Percentiles rank a stretch among this genome's conserved stretches.
Evolutionary conservation across 2,113 vertebrate genomes (phyloP).

Genomic region (Tetrao urogallus): DNA sequence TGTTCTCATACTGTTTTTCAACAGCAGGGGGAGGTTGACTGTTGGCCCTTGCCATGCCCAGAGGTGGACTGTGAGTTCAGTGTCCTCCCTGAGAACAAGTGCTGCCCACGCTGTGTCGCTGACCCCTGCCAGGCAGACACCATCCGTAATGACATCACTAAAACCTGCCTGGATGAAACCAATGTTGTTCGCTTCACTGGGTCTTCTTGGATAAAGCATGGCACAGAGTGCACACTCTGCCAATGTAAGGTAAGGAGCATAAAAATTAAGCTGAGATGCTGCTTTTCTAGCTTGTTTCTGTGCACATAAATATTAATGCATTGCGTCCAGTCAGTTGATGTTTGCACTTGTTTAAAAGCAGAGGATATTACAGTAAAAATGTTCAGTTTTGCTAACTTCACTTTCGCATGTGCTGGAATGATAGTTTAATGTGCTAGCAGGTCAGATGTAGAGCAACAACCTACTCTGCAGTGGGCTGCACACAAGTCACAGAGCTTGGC

Average conservation of each 20-base stretch:
- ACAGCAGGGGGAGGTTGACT: conserved; percentile 97
- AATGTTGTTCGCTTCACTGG: conserved; percentile 94
- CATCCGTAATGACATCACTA: conserved; percentile 94
- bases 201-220: conserved; percentile 96
- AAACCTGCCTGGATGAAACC: conserved; percentile 94
- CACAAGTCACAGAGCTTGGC: fast-evolving
- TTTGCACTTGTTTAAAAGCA: neutral
- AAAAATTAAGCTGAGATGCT: neutral
- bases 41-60: conserved; percentile 94
- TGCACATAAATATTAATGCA: neutral
- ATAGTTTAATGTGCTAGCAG: neutral
- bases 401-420: neutral
- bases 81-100: conserved; percentile 90
- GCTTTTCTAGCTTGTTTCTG: neutral
- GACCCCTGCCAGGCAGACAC: conserved; percentile 96
- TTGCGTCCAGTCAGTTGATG: neutral
- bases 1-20: neutral
- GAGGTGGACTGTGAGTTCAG: conserved; percentile 94
- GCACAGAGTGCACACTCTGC: conserved; percentile 96
- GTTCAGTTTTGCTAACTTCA: neutral
- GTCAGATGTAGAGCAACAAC: neutral
- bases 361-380: neutral
- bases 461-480: neutral
- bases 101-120: conserved; percentile 90
- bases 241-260: conserved; percentile 88